These are phyloP conservation scores for Centropus unirufus DNA, from an alignment of 2,113 vertebrate species.

Conservation along the genomic window DNA sequence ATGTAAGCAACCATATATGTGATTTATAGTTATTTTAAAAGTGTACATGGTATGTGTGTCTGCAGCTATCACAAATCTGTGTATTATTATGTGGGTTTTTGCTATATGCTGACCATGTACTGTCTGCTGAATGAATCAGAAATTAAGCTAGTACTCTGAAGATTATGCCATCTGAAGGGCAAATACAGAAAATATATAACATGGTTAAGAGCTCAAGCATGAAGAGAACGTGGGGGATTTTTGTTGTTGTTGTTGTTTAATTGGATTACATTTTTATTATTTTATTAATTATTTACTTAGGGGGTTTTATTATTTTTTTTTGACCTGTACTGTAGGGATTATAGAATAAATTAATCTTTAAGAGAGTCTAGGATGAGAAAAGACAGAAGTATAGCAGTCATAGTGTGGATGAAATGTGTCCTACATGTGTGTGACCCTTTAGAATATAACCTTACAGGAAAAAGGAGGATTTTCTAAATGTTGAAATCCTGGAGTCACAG, in stretches of 20 bases:
- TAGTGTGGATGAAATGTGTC: not conserved
- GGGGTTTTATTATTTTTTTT: not conserved
- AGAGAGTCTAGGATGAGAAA: not conserved
- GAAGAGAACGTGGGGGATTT: not conserved
- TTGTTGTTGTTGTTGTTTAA: slow-evolving; percentile 8
- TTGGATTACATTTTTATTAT: slow-evolving; percentile 26
- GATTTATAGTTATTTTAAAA: not conserved
- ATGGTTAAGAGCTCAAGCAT: not conserved
- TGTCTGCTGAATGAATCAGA: not conserved
- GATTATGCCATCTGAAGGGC: slow-evolving; percentile 44
- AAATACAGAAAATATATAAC: not conserved
- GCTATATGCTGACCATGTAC: not conserved
- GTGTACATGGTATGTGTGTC: not conserved
- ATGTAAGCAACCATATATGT: not conserved
- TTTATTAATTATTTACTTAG: slow-evolving; percentile 52
- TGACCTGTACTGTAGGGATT: slow-evolving; percentile 6
- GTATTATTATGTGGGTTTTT: not conserved
- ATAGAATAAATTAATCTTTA: slow-evolving; percentile 22
- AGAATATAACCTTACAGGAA: not conserved
- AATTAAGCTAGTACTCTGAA: slow-evolving; percentile 1
- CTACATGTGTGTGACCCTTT: not conserved
- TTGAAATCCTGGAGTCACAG: not conserved
- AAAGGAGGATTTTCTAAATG: not conserved
- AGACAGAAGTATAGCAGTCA: not conserved
- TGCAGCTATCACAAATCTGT: not conserved